Evolutionary conservation across 1,140 invertebrate species (phyloP), one percentile per base, ranked within the genome.

Genomic region (Zaprionus inermis): DNA sequence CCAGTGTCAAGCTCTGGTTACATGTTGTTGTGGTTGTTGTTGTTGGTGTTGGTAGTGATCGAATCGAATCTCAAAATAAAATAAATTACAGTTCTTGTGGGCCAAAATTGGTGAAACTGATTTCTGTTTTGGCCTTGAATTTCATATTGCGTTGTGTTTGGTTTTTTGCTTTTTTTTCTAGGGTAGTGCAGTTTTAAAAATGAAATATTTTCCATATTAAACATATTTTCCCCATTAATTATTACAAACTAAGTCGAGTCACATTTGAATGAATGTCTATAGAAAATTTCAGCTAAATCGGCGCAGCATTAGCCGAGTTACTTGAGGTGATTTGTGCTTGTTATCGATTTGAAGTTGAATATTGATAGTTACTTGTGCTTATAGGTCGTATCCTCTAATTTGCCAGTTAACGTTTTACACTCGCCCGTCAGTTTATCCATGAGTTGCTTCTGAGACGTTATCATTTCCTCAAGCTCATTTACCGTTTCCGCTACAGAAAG

Each of bases 391-490:
- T 96, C 96, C 94, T 97, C 96, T 93, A 97, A 95, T 94, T 96
- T 96, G 93, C 95, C 94, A 91, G 96, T 97, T 93, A 97, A 94
- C 93, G 94, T 95, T 94, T 96, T 96, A 94, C 96, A 97, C 94
- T 97, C 96, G 88, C 93, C 94, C 89, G 96, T 96, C 91, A 97
- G 94, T 95, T 96, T 96, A 94, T 96, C 96, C 95, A 97, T 96
- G 94, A 97, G 95, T 94, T 95, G 95, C 94, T 96, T 96, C 95
- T 97, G 96, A 93, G 95, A 96, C 93, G 95, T 95, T 94, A 97
- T 95, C 94, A 96, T 95, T 92, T 95, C 94, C 94, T 97, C 96
- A 93, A 97, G 95, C 93, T 96, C 96, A 94, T 94, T 94, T 92
- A 97, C 96, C 89, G 95, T 97, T 93, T 95, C 95, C 94, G 94